Conservation (phyloP, 2,113 vertebrate species). For the Semnornis frantzii region DNA sequence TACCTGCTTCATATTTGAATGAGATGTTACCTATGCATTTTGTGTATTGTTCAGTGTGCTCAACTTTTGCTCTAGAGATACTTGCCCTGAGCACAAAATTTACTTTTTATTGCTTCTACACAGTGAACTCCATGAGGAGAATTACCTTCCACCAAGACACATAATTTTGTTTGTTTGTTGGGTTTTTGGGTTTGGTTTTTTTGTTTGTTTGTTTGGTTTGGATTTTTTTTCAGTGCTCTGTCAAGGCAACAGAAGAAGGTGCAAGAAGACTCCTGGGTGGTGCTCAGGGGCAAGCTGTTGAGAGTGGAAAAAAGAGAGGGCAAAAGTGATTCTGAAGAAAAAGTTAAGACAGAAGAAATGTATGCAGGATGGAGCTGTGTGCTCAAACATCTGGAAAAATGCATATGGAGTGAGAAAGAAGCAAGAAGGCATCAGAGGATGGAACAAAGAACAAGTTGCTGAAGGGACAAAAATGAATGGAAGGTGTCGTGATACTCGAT, state of each 20-base stretch:
- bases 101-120: background rate
- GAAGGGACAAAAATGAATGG: background rate
- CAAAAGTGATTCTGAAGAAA: background rate
- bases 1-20: background rate
- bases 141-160: background rate
- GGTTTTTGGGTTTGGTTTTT: background rate
- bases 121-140: background rate
- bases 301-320: background rate
- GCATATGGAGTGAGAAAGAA: background rate
- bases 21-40: background rate
- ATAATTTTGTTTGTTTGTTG: background rate
- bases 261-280: background rate
- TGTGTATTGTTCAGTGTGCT: background rate
- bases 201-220: too few species aligned
- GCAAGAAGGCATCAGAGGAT: background rate
- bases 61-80: background rate
- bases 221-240: background rate
- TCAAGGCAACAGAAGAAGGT: background rate
- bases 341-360: background rate
- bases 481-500: background rate
- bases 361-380: background rate
- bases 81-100: background rate
- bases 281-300: background rate
- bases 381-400: background rate
- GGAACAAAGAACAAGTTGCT: background rate